phyloP scores from a whole-genome alignment of 2,888 invertebrate species.

The Melipona beecheii region DNA sequence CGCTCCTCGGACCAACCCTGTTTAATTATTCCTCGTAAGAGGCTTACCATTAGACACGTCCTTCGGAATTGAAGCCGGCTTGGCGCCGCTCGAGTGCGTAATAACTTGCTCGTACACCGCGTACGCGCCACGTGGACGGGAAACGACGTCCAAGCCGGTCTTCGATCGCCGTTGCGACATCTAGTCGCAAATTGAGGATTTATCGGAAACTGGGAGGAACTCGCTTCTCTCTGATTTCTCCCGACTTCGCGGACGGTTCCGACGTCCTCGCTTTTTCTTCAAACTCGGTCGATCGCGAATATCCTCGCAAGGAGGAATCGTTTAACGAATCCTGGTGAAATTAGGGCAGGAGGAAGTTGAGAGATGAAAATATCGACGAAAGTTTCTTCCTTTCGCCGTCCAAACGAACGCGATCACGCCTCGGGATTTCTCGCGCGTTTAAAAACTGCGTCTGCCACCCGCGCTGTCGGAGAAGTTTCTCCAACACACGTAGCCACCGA shows the following conservation, averaged over 20 bases:
- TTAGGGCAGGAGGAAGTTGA: constrained; percentile 41
- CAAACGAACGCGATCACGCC: constrained; percentile 50
- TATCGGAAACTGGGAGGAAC: neutral
- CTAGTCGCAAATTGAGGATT: neutral
- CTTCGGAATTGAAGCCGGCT: constrained; percentile 65
- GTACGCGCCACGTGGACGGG: neutral
- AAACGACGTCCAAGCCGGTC: too few relatives aligned
- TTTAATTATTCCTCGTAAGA: constrained; percentile 70
- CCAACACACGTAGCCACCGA: neutral
- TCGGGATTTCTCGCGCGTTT: constrained; percentile 62
- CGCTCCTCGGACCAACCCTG: constrained; percentile 47
- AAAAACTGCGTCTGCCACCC: constrained; percentile 25
- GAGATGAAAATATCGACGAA: constrained; percentile 65
- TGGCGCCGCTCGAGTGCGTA: constrained; percentile 63
- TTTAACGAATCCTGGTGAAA: constrained; percentile 38
- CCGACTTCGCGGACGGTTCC: neutral
- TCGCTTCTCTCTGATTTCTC: neutral
- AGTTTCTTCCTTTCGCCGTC: constrained; percentile 52
- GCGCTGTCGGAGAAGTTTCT: constrained; percentile 55
- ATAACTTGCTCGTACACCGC: constrained; percentile 55
- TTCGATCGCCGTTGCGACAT: too few relatives aligned
- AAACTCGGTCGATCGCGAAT: constrained; percentile 7
- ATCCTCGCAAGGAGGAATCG: neutral
- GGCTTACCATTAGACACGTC: constrained; percentile 71
- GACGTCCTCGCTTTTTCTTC: neutral